These are phyloP conservation scores for Cathartes aura DNA, from an alignment of 2,113 vertebrate species.

Conservation along the genomic window DNA sequence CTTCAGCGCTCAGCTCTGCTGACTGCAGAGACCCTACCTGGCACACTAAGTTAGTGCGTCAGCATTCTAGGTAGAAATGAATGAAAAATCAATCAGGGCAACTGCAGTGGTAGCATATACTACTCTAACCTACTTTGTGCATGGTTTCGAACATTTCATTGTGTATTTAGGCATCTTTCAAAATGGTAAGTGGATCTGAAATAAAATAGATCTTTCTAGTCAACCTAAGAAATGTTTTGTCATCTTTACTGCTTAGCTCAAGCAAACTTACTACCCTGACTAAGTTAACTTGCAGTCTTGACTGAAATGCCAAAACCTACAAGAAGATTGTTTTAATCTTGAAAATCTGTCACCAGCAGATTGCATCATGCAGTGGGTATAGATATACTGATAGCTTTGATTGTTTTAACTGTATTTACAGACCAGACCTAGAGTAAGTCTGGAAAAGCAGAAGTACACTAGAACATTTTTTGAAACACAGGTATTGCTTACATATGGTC, in stretches of 20 bases:
- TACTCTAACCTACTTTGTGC: slow-evolving; percentile 73
- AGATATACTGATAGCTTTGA: background rate
- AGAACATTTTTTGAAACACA: background rate
- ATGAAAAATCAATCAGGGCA: slow-evolving; percentile 86
- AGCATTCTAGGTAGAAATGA: slow-evolving; percentile 84
- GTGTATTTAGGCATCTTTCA: slow-evolving; percentile 62
- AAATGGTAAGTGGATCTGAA: slow-evolving; percentile 77
- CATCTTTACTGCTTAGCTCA: slow-evolving; percentile 13
- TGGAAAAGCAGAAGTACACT: background rate
- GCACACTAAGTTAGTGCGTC: slow-evolving; percentile 75
- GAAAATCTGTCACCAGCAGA: background rate
- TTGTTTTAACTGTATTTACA: background rate
- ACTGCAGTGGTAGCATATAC: slow-evolving; percentile 76
- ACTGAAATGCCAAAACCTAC: background rate
- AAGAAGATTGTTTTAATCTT: background rate
- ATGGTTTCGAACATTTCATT: slow-evolving; percentile 56
- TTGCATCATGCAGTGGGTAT: background rate
- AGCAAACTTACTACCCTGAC: slow-evolving; percentile 33
- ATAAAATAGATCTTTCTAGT: slow-evolving; percentile 14
- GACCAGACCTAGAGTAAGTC: background rate
- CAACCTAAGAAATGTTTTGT: slow-evolving; percentile 3
- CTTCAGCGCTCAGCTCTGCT: slow-evolving; percentile 80
- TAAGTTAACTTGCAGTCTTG: slow-evolving; percentile 12
- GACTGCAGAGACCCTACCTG: slow-evolving; percentile 86
- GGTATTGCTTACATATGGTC: background rate